Conservation (phyloP, 2,888 invertebrate species). For the Troides oblongomaculatus region DNA sequence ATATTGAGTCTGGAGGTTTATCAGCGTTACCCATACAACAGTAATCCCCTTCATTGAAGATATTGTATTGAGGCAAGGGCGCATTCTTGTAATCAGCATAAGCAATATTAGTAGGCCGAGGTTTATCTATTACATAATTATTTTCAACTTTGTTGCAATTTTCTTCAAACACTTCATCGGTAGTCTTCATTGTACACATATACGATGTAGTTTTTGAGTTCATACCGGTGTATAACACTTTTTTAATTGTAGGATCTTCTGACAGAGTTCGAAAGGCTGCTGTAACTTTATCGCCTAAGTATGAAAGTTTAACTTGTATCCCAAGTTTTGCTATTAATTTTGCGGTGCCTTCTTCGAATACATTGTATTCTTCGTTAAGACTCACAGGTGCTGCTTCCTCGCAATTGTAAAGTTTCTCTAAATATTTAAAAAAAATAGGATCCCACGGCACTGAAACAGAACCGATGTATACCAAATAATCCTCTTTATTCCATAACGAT, state of each 20-base stretch:
- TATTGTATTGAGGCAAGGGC: conserved; percentile 61
- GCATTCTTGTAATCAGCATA: conserved; percentile 69
- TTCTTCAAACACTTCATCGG: conserved; percentile 59
- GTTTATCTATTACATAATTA: conserved; percentile 50
- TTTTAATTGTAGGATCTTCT: conserved; percentile 62
- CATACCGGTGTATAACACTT: conserved; percentile 67
- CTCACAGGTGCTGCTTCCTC: conserved; percentile 48
- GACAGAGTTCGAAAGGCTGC: conserved; percentile 67
- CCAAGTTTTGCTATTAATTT: conserved; percentile 65
- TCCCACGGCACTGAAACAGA: conserved; percentile 63
- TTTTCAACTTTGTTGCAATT: conserved; percentile 63
- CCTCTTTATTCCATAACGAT: conserved; percentile 71
- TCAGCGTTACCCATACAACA: conserved; percentile 66
- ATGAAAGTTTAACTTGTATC: conserved; percentile 64
- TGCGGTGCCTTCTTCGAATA: conserved; percentile 69
- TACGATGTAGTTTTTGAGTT: conserved; percentile 70
- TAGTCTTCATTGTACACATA: conserved; percentile 69
- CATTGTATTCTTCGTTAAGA: conserved; percentile 65
- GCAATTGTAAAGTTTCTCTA: conserved; percentile 52
- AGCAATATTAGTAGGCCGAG: conserved; percentile 45
- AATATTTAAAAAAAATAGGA: conserved; percentile 52
- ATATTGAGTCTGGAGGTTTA: conserved; percentile 64
- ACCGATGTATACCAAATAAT: conserved; percentile 61
- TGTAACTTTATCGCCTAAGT: conserved; percentile 61
- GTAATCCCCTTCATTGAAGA: conserved; percentile 62